phyloP scores from a whole-genome alignment of 1,140 invertebrate species.

The Chymomyza costata region DNA sequence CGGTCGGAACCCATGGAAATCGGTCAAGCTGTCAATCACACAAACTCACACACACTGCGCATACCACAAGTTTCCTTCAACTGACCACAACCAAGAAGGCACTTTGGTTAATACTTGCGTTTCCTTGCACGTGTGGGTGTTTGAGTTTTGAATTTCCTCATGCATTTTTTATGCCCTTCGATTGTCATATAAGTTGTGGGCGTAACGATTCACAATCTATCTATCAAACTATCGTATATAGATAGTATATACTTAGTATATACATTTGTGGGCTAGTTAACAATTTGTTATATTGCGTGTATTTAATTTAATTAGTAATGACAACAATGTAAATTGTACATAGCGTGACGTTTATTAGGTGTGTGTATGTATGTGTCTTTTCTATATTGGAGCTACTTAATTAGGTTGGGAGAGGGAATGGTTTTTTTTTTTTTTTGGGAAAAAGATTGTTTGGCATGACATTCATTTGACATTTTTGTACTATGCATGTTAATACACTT shows the following conservation, averaged over 20 bases:
- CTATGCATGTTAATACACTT: no score
- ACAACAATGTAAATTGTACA: conserved; percentile 42
- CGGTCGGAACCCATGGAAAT: conserved; percentile 32
- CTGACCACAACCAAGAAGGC: conserved; percentile 11
- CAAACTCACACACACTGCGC: conserved; percentile 6
- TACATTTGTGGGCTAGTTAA: no score
- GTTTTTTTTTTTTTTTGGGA: no score
- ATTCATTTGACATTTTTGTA: no score
- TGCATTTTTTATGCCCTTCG: conserved; percentile 56
- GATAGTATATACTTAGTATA: no score
- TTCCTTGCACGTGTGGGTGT: conserved; percentile 31
- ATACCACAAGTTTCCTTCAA: conserved; percentile 4
- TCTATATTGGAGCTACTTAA: no score
- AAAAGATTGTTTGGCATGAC: no score
- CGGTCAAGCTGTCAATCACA: conserved; percentile 65
- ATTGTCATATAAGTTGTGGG: conserved; percentile 19
- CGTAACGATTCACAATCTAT: conserved; percentile 26
- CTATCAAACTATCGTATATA: no score
- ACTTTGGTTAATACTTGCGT: background rate
- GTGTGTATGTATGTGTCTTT: no score
- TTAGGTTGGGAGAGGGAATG: no score
- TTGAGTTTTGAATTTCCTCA: conserved; percentile 64
- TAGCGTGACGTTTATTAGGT: conserved; percentile 23
- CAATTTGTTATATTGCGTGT: conserved; percentile 56
- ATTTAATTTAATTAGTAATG: conserved; percentile 65